These are phyloP conservation scores for Nephrotoma appendiculata DNA, from an alignment of 2,888 invertebrate genomes.

Conservation along the genomic window DNA sequence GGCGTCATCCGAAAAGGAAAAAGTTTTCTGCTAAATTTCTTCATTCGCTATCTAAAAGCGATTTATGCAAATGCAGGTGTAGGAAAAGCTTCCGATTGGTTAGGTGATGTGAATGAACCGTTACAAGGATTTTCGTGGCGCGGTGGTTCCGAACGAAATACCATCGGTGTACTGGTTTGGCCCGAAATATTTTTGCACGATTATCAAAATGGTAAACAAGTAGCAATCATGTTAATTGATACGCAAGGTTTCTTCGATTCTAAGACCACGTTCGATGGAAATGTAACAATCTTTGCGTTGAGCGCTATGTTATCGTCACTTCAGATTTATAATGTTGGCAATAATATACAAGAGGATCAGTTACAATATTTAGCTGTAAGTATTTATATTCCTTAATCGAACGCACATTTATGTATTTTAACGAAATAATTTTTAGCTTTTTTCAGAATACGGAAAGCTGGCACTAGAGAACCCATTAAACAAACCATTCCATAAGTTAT, in stretches of 20 bases:
- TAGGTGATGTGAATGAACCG: conserved; percentile 7
- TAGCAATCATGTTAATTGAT: conserved; percentile 9
- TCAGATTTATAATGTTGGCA: conserved; percentile 7
- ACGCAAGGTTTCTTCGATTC: conserved; percentile 10
- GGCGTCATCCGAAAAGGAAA: conserved; percentile 9
- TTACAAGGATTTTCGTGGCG: conserved; percentile 9
- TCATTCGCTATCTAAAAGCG: conserved; percentile 8
- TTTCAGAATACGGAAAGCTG: conserved; percentile 7
- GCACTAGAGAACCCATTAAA: conserved; percentile 2
- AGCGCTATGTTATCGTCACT: conserved; percentile 9
- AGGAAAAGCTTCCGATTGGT: background rate
- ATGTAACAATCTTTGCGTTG: conserved; percentile 9
- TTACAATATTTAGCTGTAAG: conserved; percentile 9
- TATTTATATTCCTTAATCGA: background rate
- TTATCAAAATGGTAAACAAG: conserved; percentile 2
- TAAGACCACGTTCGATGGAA: conserved; percentile 3
- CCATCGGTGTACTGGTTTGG: conserved; percentile 9
- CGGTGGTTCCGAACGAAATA: conserved; percentile 5
- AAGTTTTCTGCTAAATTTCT: conserved; percentile 8
- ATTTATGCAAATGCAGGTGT: background rate
- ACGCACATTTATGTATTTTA: background rate
- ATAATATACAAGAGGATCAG: conserved; percentile 9
- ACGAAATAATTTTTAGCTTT: background rate
- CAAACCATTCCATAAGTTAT: conserved; percentile 8
- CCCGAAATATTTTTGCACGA: conserved; percentile 9